phyloP scores from a whole-genome alignment of 2,113 vertebrate species.

The Petaurus breviceps region DNA sequence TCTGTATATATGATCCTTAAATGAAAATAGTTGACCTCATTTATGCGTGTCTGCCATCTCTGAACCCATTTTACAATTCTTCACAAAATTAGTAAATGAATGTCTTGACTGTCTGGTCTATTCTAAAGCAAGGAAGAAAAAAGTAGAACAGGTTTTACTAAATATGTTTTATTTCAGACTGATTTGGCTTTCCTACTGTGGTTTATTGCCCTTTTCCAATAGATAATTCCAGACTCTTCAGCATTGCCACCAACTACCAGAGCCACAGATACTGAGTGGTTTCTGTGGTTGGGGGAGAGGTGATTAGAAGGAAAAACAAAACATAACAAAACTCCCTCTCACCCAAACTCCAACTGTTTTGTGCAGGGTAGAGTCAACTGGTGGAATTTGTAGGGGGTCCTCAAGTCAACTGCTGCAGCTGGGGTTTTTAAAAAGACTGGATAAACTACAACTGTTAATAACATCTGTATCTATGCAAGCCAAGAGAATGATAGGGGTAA shows the following conservation, averaged over 20 bases:
- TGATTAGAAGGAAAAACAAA: conserved; percentile 60
- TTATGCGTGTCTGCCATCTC: conserved; percentile 60
- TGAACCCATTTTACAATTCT: conserved; percentile 45
- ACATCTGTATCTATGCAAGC: conserved; percentile 78
- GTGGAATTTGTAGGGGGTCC: conserved; percentile 80
- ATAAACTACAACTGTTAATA: conserved; percentile 73
- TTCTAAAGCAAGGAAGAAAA: conserved; percentile 46
- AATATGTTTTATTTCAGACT: conserved; percentile 68
- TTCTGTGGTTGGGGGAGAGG: conserved; percentile 71
- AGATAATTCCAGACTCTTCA: conserved; percentile 79
- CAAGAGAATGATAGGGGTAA: conserved; percentile 78
- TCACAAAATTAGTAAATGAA: conserved; percentile 33
- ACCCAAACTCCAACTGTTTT: conserved; percentile 72
- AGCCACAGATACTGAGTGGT: conserved; percentile 73
- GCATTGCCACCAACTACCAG: conserved; percentile 55
- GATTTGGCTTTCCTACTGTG: conserved; percentile 56
- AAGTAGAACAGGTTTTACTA: conserved; percentile 38
- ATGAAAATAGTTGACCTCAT: conserved; percentile 44
- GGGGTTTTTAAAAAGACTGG: conserved; percentile 78
- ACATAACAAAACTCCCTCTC: conserved; percentile 76
- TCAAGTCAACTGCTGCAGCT: conserved; percentile 80
- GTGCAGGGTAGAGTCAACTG: conserved; percentile 83
- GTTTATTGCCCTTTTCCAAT: conserved; percentile 67
- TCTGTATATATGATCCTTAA: conserved; percentile 52
- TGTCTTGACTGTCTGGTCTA: conserved; percentile 54